Evolutionary conservation across 2,888 invertebrate species (phyloP), one percentile per base, ranked within the genome.

Genomic region (Meliscaeva auricollis): DNA sequence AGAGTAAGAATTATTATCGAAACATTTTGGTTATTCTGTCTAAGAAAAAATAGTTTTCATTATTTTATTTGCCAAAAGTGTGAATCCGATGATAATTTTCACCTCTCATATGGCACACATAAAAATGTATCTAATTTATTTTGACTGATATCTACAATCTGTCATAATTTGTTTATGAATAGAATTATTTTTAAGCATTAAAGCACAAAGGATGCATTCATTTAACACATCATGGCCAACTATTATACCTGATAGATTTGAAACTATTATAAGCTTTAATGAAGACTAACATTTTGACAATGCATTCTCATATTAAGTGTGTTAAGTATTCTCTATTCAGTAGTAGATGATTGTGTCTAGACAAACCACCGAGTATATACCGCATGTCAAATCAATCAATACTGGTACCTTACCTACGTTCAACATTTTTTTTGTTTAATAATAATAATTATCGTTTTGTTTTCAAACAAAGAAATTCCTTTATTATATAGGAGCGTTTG

Each of bases 401-500:
- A 11, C 9, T 13, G 3, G 7, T 3, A 32, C n/a, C n/a, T 11
- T 30, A 54, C 3, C 30, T 30, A 52, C 41, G 20, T 44, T 30
- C 30, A 38, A 20, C 17, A 68, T 4, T 3, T n/a, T 46, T 17
- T 48, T 20, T 32, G 7, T 26, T 44, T n/a, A n/a, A n/a, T n/a
- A n/a, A n/a, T n/a, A n/a, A n/a, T n/a, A n/a, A n/a, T n/a, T n/a
- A n/a, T n/a, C n/a, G n/a, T 20, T 41, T 30, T 15, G 13, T 32
- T 60, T 44, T 50, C 30, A 7, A 41, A 64, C 35, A 70, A 70
- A 64, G 54, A 70, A 32, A 62, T 52, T 22, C 38, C 30, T 35
- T 44, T 15, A 0, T 44, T 7, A 44, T 9, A 13, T 11, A 9
- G 38, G 38, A 38, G 38, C 13, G 38, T 13, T 38, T 38, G 9